Conservation (phyloP, 23 tunicate species). For the Trididemnum clinides region DNA sequence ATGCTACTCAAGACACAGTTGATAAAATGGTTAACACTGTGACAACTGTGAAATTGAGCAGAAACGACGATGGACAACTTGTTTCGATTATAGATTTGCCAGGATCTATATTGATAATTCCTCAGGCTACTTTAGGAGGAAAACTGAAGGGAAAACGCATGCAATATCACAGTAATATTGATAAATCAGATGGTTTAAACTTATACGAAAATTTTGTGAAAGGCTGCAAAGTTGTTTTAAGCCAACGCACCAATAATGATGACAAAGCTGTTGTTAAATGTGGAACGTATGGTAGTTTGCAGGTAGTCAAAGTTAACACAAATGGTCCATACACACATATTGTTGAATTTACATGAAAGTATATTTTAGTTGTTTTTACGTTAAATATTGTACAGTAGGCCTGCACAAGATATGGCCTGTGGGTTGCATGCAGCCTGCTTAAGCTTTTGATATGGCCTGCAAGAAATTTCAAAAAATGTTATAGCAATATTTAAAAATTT, state of each 20-base stretch:
- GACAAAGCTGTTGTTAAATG: slow-evolving; percentile 1
- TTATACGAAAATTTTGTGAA: slow-evolving; percentile 35
- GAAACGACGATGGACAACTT: slow-evolving; percentile 29
- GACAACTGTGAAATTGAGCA: slow-evolving; percentile 44
- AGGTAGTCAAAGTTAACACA: slow-evolving; percentile 75
- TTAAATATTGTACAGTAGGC: no score
- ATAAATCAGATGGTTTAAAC: slow-evolving; percentile 52
- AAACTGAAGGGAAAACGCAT: slow-evolving; percentile 90
- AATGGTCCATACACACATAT: slow-evolving; percentile 93
- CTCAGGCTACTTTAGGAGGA: slow-evolving; percentile 94
- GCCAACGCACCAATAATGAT: not conserved
- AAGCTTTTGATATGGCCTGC: no score
- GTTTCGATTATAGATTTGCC: slow-evolving; percentile 67
- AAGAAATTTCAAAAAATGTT: no score
- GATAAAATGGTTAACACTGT: slow-evolving; percentile 61
- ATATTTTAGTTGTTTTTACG: no score
- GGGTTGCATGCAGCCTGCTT: no score
- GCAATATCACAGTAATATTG: slow-evolving; percentile 91
- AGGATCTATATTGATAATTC: slow-evolving; percentile 74
- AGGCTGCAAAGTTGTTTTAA: not conserved
- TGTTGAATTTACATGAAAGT: slow-evolving; percentile 53
- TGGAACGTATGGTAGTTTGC: slow-evolving; percentile 95
- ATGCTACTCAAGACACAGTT: slow-evolving; percentile 58
- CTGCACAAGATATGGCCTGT: no score
- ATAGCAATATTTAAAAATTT: no score